These are phyloP conservation scores for Tupaia tana DNA, from an alignment of 2,113 vertebrate species.

Conservation along the genomic window DNA sequence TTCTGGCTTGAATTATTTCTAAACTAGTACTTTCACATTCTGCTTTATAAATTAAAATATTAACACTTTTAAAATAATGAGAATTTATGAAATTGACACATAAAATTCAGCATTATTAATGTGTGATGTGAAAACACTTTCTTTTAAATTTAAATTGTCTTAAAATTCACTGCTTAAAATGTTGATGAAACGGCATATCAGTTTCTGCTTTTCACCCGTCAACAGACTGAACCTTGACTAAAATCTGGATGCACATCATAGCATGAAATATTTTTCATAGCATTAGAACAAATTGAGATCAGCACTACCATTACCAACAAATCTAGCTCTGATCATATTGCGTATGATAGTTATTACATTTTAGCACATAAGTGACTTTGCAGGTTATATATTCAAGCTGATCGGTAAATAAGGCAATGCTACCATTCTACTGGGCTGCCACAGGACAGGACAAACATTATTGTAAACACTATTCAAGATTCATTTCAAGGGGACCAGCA, in stretches of 20 bases:
- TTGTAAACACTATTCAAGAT: neutral
- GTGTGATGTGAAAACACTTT: neutral
- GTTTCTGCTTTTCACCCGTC: conserved; percentile 24
- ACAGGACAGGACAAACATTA: neutral
- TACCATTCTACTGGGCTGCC: neutral
- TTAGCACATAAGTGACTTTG: neutral
- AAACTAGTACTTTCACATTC: neutral
- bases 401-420: neutral
- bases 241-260: neutral
- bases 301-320: neutral
- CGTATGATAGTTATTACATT: neutral
- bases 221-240: neutral
- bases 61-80: neutral
- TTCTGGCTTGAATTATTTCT: neutral
- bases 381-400: neutral
- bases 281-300: conserved; percentile 42
- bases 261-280: neutral
- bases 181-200: neutral
- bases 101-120: conserved; percentile 1
- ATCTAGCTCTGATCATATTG: neutral
- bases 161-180: neutral
- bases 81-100: neutral
- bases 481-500: neutral
- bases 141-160: neutral
- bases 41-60: neutral